phyloP scores from a whole-genome alignment of 2,797 vertebrate genomes.

The Acanthurus leucopareius region DNA sequence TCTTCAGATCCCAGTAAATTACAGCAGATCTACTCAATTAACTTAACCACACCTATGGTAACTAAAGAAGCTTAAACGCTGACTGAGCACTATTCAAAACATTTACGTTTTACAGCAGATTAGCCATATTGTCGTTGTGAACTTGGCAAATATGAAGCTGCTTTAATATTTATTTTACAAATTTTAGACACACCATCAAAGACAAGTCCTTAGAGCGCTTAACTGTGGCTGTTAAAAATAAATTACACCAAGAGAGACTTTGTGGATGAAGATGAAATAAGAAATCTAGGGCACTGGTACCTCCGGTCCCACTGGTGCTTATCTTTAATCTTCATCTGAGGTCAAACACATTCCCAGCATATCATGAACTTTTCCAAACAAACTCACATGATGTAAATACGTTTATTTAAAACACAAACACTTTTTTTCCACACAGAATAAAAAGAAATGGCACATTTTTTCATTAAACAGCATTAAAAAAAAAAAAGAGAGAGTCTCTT shows the following conservation, averaged over 20 bases:
- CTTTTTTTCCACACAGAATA: slow-evolving; percentile 54
- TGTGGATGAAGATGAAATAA: slow-evolving; percentile 10
- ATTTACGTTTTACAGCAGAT: slow-evolving; percentile 31
- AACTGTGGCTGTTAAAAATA: not conserved
- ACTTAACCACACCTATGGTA: slow-evolving; percentile 27
- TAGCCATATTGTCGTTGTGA: slow-evolving; percentile 19
- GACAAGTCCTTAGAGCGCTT: not conserved
- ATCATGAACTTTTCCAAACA: slow-evolving; percentile 26
- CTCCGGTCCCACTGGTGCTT: not conserved
- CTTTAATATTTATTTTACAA: slow-evolving; percentile 6
- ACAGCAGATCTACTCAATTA: slow-evolving; percentile 43
- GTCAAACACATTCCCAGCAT: not conserved
- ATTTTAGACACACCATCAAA: slow-evolving; percentile 20
- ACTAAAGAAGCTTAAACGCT: slow-evolving; percentile 40
- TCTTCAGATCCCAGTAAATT: slow-evolving; percentile 36
- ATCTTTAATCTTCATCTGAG: slow-evolving; percentile 20
- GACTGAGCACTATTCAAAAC: slow-evolving; percentile 33
- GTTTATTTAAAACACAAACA: slow-evolving; percentile 83
- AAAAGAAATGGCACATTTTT: slow-evolving; percentile 72
- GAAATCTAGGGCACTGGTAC: slow-evolving; percentile 20
- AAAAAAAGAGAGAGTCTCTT: slow-evolving; percentile 39
- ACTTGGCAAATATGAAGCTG: slow-evolving; percentile 3
- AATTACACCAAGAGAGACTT: not conserved
- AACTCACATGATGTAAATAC: slow-evolving; percentile 61
- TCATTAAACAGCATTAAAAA: slow-evolving; percentile 48